phyloP scores from a whole-genome alignment of 2,888 invertebrate species.

The Phrixothrix hirtus region DNA sequence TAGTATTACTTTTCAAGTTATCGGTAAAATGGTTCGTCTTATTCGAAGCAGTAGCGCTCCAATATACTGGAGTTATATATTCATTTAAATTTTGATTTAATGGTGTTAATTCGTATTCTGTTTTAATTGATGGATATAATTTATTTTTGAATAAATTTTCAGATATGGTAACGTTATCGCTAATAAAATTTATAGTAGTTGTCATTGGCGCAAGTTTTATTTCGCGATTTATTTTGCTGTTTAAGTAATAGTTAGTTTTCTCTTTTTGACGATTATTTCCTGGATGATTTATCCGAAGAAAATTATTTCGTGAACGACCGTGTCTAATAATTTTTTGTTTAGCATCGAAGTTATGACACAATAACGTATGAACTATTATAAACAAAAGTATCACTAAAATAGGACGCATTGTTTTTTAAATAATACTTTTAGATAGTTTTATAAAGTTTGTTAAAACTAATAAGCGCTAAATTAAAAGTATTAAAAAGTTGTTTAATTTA shows the following conservation, averaged over 20 bases:
- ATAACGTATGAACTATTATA: conserved; percentile 1
- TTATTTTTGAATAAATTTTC: conserved; percentile 7
- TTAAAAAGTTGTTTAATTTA: conserved; percentile 4
- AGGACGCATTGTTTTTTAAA: conserved; percentile 9
- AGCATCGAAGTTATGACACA: conserved; percentile 19
- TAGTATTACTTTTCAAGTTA: conserved; percentile 8
- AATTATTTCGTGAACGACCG: conserved; percentile 54
- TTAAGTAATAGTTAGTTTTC: conserved; percentile 8
- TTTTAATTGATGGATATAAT: conserved; percentile 9
- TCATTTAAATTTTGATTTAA: conserved; percentile 17
- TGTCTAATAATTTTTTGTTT: conserved; percentile 54
- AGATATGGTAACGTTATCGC: neutral
- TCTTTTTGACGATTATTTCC: conserved; percentile 33
- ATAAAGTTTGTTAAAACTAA: conserved; percentile 15
- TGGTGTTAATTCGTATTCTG: conserved; percentile 10
- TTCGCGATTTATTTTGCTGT: neutral
- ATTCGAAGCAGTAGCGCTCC: conserved; percentile 6
- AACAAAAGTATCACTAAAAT: conserved; percentile 4
- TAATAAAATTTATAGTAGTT: conserved; percentile 1
- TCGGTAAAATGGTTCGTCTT: conserved; percentile 1
- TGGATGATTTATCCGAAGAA: conserved; percentile 44
- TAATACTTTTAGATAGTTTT: no score
- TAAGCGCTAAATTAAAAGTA: conserved; percentile 9
- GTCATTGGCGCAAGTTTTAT: conserved; percentile 6
- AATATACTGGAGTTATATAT: conserved; percentile 13